Conservation (phyloP, 2,797 vertebrate genomes). For the Catostomus latipinnis region DNA sequence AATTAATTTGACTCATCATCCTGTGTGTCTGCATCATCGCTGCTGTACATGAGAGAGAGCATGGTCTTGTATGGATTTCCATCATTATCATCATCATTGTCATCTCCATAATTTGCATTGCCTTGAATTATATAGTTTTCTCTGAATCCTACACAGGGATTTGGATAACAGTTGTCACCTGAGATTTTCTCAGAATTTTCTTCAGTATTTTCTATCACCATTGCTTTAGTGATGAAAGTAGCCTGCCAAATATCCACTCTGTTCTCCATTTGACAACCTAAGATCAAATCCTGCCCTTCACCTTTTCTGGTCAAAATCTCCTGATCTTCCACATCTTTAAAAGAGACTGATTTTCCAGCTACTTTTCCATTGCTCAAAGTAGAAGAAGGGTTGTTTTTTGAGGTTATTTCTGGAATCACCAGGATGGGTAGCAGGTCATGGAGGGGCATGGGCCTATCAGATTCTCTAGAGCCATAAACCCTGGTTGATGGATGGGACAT, state of each 20-base stretch:
- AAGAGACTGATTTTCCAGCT: conserved; percentile 9
- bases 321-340: conserved; percentile 2
- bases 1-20: conserved; percentile 16
- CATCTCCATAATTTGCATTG: not conserved
- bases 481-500: conserved; percentile 27
- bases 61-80: conserved; percentile 53
- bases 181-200: not conserved
- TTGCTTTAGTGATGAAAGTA: not conserved
- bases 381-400: not conserved
- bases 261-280: not conserved
- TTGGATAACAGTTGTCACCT: not conserved
- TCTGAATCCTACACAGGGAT: not conserved
- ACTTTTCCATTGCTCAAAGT: conserved; percentile 28
- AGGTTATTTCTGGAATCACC: conserved; percentile 52
- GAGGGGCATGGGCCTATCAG: not conserved
- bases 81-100: conserved; percentile 23
- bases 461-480: conserved; percentile 1
- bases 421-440: conserved; percentile 48
- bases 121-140: not conserved
- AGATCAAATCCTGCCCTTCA: not conserved
- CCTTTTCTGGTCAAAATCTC: conserved; percentile 1
- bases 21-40: conserved; percentile 43
- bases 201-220: not conserved
- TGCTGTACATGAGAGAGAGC: conserved; percentile 44
- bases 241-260: not conserved